Evolutionary conservation across 1,140 invertebrate genomes (phyloP).

Genomic region (Eurosta solidaginis): DNA sequence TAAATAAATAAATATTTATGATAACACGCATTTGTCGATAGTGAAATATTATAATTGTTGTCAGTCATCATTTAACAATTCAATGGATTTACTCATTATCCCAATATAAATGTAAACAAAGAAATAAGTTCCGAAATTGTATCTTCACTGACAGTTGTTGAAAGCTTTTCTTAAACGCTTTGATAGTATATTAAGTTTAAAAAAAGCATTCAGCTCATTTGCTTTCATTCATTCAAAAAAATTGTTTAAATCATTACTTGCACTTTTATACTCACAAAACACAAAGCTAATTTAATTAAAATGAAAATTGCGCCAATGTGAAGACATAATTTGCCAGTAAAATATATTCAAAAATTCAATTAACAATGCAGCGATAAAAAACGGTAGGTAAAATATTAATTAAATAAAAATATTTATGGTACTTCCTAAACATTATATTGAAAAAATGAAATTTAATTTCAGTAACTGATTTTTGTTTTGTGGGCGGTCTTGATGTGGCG

Average conservation of each 20-base stretch:
- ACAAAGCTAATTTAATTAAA: background rate
- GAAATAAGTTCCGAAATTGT: background rate
- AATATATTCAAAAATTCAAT: too few relatives aligned
- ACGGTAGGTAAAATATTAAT: constrained; percentile 33
- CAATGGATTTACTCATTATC: background rate
- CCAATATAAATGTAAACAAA: background rate
- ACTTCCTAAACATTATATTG: too few relatives aligned
- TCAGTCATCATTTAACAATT: background rate
- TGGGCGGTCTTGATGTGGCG: too few relatives aligned
- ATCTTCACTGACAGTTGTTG: background rate
- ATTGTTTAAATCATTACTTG: background rate
- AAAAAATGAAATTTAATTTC: too few relatives aligned
- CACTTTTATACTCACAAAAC: background rate
- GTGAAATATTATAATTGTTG: constrained; percentile 8
- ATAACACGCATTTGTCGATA: background rate
- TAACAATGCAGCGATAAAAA: too few relatives aligned
- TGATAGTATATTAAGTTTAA: background rate
- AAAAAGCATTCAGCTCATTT: background rate
- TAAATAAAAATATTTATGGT: too few relatives aligned
- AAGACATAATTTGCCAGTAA: background rate
- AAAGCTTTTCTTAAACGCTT: background rate
- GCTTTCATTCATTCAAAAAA: background rate
- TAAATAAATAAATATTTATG: background rate
- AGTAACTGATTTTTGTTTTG: too few relatives aligned
- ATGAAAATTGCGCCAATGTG: background rate